Evolutionary conservation across 2,113 vertebrate genomes (phyloP).

Genomic region (Eulacestoma nigropectus): DNA sequence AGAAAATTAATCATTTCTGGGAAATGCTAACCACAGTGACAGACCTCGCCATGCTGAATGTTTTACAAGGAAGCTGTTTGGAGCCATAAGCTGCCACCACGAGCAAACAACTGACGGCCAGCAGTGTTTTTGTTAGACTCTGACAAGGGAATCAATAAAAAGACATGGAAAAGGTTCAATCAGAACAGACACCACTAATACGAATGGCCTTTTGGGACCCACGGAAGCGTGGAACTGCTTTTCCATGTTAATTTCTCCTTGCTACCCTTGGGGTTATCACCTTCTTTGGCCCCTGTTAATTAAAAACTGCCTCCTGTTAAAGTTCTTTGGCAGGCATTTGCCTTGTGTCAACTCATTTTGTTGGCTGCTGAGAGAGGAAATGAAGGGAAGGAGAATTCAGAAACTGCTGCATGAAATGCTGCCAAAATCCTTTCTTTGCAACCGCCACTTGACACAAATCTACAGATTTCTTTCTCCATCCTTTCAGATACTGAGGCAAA

Average conservation of each 20-base stretch:
- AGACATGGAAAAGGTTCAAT: constrained; percentile 74
- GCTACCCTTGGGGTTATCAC: constrained; percentile 68
- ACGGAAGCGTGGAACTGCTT: constrained; percentile 65
- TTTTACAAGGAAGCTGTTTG: constrained; percentile 40
- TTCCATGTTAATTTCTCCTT: constrained; percentile 77
- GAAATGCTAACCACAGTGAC: constrained; percentile 36
- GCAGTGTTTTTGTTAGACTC: constrained; percentile 68
- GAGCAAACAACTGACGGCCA: constrained; percentile 54
- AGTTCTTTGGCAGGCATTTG: constrained; percentile 69
- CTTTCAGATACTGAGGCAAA: neutral
- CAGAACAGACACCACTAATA: constrained; percentile 76
- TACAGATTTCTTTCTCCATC: neutral
- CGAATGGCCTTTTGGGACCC: constrained; percentile 68
- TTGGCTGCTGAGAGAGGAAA: constrained; percentile 54
- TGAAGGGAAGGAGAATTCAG: neutral
- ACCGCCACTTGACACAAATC: neutral
- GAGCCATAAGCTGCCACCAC: constrained; percentile 2
- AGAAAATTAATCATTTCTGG: constrained; percentile 57
- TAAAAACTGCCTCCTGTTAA: constrained; percentile 77
- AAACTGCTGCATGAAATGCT: neutral
- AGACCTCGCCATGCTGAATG: neutral
- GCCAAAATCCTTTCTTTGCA: constrained; percentile 2
- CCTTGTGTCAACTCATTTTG: constrained; percentile 63
- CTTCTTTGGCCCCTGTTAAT: constrained; percentile 77
- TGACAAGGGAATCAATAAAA: constrained; percentile 79